Base-by-base conservation (phyloP, 2,113 vertebrate species). In the Origma solitaria region DNA sequence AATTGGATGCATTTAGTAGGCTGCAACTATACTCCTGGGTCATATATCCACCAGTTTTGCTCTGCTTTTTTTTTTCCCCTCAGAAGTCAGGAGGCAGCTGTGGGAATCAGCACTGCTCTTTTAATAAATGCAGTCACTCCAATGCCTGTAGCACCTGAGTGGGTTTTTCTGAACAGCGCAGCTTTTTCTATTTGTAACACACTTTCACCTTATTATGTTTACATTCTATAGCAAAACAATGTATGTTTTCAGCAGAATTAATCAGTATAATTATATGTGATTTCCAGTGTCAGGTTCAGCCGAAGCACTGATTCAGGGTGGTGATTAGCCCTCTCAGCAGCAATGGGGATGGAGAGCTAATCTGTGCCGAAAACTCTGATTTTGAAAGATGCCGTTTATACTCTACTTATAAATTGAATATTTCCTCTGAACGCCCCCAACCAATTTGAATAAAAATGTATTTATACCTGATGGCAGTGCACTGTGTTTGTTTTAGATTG, bases 211-310 rank as follows among this genome's bases (percentile, higher is more conserved):
- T 87, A 57, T 40, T 82, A 51, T 96, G 94, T 96, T 97, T 96
- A 95, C 81, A 69, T 91, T 96, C 85, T 94, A 53, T 90, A 91
- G 89, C 73, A 94, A 94, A 97, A 95, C 92, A 83, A 60, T 70
- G 66, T n/a, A 54, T 91, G 85, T 95, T 96, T 97, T 95, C 82
- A 96, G 91, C 83, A 93, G 82, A 93, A 94, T 93, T 91, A 96
- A 97, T 96, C 94, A 95, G 85, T 58, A 6, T 92, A 95, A 96
- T 96, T 96, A 96, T 30, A 50, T 64, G 75, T 94, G 89, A 92
- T 95, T 95, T 90, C 61, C 90, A 94, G 5, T 73, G 90, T 94
- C 79, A 49, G 77, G 90, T 90, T 95, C 54, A 90, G 83, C 42
- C 19, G 24, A 95, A 89, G 61, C 71, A 56, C 82, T 68, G 86